phyloP scores from a whole-genome alignment of 2,113 vertebrate species.

The Chloebia gouldiae region DNA sequence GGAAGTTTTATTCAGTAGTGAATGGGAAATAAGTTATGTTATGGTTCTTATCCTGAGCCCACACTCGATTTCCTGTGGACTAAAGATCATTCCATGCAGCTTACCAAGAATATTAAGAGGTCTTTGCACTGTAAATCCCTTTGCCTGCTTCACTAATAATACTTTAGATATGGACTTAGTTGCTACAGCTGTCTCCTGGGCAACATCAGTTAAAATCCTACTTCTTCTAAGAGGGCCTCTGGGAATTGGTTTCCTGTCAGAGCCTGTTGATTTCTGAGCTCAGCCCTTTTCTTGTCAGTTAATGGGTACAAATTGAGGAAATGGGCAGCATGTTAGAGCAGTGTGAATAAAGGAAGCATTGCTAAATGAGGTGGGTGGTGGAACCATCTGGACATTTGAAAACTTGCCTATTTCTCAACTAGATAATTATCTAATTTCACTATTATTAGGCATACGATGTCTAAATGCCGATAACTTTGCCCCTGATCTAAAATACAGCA shows the following conservation, averaged over 20 bases:
- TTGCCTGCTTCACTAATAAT: slow-evolving; percentile 24
- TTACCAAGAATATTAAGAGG: slow-evolving; percentile 19
- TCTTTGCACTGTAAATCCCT: slow-evolving; percentile 43
- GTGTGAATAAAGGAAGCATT: slow-evolving; percentile 64
- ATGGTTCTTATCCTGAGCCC: background rate
- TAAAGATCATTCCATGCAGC: background rate
- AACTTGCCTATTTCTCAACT: slow-evolving; percentile 64
- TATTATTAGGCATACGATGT: slow-evolving; percentile 47
- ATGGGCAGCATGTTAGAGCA: slow-evolving; percentile 55
- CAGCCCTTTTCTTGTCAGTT: slow-evolving; percentile 53
- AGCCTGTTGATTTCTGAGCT: slow-evolving; percentile 60
- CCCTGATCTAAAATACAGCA: background rate
- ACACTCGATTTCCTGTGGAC: fast-evolving
- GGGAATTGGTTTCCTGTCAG: slow-evolving; percentile 55
- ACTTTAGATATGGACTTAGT: background rate
- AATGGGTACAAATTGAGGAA: slow-evolving; percentile 69
- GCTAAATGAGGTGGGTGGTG: slow-evolving; percentile 65
- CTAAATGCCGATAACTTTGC: slow-evolving; percentile 21
- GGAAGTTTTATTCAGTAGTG: background rate
- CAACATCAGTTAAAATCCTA: slow-evolving; percentile 54
- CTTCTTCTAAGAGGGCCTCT: slow-evolving; percentile 29
- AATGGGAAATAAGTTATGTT: background rate
- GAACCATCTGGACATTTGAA: slow-evolving; percentile 70
- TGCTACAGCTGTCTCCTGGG: slow-evolving; percentile 51
- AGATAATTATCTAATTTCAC: slow-evolving; percentile 64